Evolutionary conservation across 2,888 invertebrate genomes (phyloP).

Genomic region (Geotrupes spiniger): DNA sequence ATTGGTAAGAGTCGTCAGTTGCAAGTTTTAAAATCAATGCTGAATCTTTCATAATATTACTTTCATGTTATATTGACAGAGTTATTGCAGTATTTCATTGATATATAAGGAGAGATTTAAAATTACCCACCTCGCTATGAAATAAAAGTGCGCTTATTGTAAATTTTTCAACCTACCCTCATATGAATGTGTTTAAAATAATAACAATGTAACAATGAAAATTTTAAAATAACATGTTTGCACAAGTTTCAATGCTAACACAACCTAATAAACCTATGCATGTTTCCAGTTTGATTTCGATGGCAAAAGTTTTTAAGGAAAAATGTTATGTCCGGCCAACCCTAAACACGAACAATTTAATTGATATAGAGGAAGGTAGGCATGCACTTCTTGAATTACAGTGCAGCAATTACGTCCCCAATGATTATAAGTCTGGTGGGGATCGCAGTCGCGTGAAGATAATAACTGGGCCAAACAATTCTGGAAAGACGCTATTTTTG

Average conservation of each 20-base stretch:
- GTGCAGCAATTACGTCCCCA: slow-evolving; percentile 68
- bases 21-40: too few relatives aligned
- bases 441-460: slow-evolving; percentile 62
- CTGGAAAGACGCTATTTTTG: slow-evolving; percentile 89
- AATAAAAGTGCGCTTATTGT: too few relatives aligned
- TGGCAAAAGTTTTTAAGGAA: slow-evolving; percentile 45
- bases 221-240: too few relatives aligned
- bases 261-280: too few relatives aligned
- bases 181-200: too few relatives aligned
- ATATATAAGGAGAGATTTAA: slow-evolving; percentile 1
- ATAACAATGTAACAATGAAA: too few relatives aligned
- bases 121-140: background rate
- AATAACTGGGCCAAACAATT: slow-evolving; percentile 86
- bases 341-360: slow-evolving; percentile 40
- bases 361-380: slow-evolving; percentile 53
- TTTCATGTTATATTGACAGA: too few relatives aligned
- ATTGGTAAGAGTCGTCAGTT: slow-evolving; percentile 42
- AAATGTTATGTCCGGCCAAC: slow-evolving; percentile 44
- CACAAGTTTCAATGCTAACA: too few relatives aligned
- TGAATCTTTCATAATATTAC: too few relatives aligned
- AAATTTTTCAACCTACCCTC: too few relatives aligned
- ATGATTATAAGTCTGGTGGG: slow-evolving; percentile 63
- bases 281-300: slow-evolving; percentile 45
- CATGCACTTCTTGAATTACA: slow-evolving; percentile 74
- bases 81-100: too few relatives aligned